These are phyloP conservation scores for Nyctalus aviator DNA, from an alignment of 2,797 vertebrate species.

Conservation along the genomic window DNA sequence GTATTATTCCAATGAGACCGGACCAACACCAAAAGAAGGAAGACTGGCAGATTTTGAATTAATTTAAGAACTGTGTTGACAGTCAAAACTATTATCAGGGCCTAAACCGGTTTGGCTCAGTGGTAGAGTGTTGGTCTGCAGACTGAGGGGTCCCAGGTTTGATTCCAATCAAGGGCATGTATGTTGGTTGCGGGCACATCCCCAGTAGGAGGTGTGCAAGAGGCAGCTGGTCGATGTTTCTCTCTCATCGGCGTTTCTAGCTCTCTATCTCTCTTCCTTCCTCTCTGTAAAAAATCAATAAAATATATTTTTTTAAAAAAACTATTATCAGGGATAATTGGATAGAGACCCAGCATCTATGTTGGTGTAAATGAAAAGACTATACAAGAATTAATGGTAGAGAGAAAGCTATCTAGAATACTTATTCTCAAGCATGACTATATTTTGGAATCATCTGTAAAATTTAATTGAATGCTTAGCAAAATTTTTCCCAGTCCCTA, in stretches of 20 bases:
- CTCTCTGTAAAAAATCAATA: too few relatives aligned
- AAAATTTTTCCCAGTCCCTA: neutral
- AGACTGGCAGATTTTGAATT: neutral
- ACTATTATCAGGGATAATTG: neutral
- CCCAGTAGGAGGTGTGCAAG: too few relatives aligned
- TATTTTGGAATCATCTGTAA: neutral
- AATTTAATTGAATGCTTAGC: neutral
- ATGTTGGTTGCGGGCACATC: too few relatives aligned
- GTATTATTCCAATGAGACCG: neutral
- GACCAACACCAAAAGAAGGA: neutral
- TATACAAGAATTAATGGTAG: neutral
- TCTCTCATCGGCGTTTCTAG: too few relatives aligned
- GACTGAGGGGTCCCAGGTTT: too few relatives aligned
- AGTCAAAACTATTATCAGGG: neutral
- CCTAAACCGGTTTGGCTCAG: too few relatives aligned
- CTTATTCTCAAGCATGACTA: neutral
- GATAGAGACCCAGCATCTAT: neutral
- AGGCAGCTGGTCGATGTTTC: too few relatives aligned
- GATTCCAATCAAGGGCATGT: too few relatives aligned
- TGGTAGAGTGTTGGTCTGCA: too few relatives aligned
- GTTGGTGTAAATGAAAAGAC: neutral
- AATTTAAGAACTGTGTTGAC: neutral
- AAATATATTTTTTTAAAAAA: too few relatives aligned
- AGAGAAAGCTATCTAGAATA: neutral
- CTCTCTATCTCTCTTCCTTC: too few relatives aligned